These are phyloP conservation scores for Neolamprologus caudopunctatus DNA, from an alignment of 2,113 vertebrate species.

Conservation along the genomic window DNA sequence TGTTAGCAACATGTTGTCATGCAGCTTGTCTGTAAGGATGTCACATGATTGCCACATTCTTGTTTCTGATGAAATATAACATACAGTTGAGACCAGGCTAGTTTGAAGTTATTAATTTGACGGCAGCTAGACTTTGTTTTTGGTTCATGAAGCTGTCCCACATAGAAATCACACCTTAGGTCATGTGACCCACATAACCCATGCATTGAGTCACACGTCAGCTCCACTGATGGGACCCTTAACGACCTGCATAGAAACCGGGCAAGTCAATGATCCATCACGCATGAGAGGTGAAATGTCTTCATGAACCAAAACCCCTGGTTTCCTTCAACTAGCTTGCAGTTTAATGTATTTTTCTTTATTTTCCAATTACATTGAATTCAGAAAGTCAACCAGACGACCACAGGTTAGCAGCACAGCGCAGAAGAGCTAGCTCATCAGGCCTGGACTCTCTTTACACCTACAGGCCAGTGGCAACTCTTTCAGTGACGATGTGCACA, in stretches of 20 bases:
- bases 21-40: background rate
- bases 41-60: background rate
- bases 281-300: rapidly evolving
- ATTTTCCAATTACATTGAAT: background rate
- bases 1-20: background rate
- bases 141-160: background rate
- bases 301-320: background rate
- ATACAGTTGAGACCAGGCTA: background rate
- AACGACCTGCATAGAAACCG: background rate
- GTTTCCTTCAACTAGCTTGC: rapidly evolving
- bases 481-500: rapidly evolving
- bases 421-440: background rate
- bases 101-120: background rate
- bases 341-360: background rate
- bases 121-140: rapidly evolving
- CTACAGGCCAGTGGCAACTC: background rate
- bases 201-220: background rate
- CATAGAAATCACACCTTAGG: background rate
- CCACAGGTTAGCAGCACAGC: background rate
- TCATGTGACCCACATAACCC: rapidly evolving
- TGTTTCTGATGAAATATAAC: rapidly evolving
- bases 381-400: rapidly evolving
- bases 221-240: rapidly evolving
- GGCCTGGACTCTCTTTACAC: rapidly evolving
- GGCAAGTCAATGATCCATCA: background rate